Base-by-base conservation (phyloP, 2,797 vertebrate species). In the Pangasius larnaudii region DNA sequence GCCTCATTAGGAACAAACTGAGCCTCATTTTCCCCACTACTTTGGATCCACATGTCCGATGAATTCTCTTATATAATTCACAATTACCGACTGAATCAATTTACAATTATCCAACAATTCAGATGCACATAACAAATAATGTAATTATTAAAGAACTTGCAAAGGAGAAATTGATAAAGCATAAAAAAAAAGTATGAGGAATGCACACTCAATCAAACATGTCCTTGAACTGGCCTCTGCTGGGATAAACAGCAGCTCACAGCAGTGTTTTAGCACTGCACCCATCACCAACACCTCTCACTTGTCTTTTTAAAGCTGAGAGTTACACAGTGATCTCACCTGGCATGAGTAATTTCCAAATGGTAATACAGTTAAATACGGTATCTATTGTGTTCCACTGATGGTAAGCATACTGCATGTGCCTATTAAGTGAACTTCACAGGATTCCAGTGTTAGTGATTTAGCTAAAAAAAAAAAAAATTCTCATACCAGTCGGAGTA, bases 141-240 rank as follows among this genome's bases (percentile, higher is more conserved):
- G 42, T 46, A 30, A 82, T 63, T 65, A 63, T 65, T 63, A 22
- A 82, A 83, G 14, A 81, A 42, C 33, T 6, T 42, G 56, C 30
- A 67, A 49, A 86, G 42, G 39, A 67, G 49, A 85, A 74, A 72
- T 30, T 36, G 36, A 71, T 39, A 58, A 69, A 80, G 3, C 30
- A 51, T 51, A 24, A 11, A 42, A 22, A 11, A 42, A 36, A n/a
- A 6, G 53, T 5, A 53, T 14, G 71, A 84, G 59, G 24, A 84
- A 75, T 51, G 46, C 27, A 84, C 8, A 51, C 19, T n/a, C 46
- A 84, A 51, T 63, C 4, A 72, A 61, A 33, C 53, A 5, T 30
- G 80, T 59, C 86, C 86, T 84, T 84, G 86, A 65, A 84, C 2
- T 13, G 42, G 22, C 72, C 74, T 53, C 58, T 36, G 80, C 56